phyloP scores from a whole-genome alignment of 2,113 vertebrate species.

The Rhinichthys klamathensis region DNA sequence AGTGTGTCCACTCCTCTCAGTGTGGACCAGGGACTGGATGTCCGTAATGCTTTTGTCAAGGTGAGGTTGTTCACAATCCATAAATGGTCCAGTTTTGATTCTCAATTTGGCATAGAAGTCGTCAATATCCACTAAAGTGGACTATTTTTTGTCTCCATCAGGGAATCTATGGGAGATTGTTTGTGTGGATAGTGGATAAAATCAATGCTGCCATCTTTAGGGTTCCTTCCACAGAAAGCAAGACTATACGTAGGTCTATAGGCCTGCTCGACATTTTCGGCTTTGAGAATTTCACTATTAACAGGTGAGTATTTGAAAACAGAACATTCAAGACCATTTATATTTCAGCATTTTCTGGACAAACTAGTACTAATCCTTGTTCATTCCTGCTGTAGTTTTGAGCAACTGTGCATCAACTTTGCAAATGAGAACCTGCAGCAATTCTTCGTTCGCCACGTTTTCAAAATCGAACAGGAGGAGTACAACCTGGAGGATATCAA shows the following conservation, averaged over 20 bases:
- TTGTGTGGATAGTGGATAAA: conserved; percentile 99
- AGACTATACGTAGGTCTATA: conserved; percentile 84
- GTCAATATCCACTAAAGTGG: not conserved
- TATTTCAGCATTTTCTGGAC: not conserved
- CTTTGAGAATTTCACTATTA: conserved; percentile 95
- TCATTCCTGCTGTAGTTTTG: conserved; percentile 80
- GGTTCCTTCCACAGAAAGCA: conserved; percentile 83
- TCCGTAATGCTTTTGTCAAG: conserved; percentile 96
- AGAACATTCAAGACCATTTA: not conserved
- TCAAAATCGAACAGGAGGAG: conserved; percentile 98
- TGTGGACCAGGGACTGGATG: conserved; percentile 92
- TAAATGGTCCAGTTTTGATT: not conserved
- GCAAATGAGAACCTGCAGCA: conserved; percentile 99
- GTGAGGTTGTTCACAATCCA: conserved; percentile 63
- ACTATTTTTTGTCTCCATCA: conserved; percentile 61
- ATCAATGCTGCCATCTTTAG: conserved; percentile 96
- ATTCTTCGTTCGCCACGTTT: conserved; percentile 96
- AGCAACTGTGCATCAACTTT: conserved; percentile 99
- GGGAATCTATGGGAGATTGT: conserved; percentile 96
- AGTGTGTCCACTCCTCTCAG: conserved; percentile 95
- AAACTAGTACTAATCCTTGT: not conserved
- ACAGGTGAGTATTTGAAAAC: conserved; percentile 78
- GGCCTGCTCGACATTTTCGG: conserved; percentile 97
- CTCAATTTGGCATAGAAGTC: not conserved
- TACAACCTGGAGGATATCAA: conserved; percentile 98